Base-by-base conservation (phyloP, 1,140 invertebrate species). In the Gryllus bimaculatus region DNA sequence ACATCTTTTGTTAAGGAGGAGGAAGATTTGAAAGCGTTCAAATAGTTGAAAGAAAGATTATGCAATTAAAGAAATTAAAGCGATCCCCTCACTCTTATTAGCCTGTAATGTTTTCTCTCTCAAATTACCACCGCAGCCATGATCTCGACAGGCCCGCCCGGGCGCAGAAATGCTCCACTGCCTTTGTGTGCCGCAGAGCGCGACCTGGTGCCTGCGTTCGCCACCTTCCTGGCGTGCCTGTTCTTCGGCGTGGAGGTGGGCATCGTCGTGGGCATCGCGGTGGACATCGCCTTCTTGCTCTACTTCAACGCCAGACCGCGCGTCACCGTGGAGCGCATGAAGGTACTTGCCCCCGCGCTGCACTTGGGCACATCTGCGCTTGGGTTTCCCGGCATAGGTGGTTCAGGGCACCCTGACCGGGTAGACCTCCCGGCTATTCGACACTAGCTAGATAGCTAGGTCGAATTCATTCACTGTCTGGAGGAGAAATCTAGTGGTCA, bases 221-320 rank as follows among this genome's bases (percentile, higher is more conserved):
- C 89, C 0, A 95, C 95, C 4, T 93, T 96, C 78, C 39, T 94
- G 3, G 88, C 89, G 74, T 94, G 94, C 82, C 84, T 96, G 1
- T 88, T 91, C 20, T 85, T 94, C 80, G 93, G 93, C 8, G 88
- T 96, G 7, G 93, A 96, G 87, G 89, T 92, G 81, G 96, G 95
- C 18, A 93, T 97, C 83, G 85, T 96, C 18, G 89, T 93, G 83
- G 96, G 95, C 15, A 90, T 96, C n/a, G 86, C 86, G 0, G 86
- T 95, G 10, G 95, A 95, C 83, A 85, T 95, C 0, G 81, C 92
- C 7, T 89, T 96, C 80, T 84, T 97, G n/a, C 86, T 96, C 7
- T 95, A 94, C 84, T 92, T 91, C 79, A 91, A 91, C 82, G 92
- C 95, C 6, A 88, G 92, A 83, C 95, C 95, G 15, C 89, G 89